phyloP scores from a whole-genome alignment of 2,888 invertebrate genomes.

The Cephus nigrinus region DNA sequence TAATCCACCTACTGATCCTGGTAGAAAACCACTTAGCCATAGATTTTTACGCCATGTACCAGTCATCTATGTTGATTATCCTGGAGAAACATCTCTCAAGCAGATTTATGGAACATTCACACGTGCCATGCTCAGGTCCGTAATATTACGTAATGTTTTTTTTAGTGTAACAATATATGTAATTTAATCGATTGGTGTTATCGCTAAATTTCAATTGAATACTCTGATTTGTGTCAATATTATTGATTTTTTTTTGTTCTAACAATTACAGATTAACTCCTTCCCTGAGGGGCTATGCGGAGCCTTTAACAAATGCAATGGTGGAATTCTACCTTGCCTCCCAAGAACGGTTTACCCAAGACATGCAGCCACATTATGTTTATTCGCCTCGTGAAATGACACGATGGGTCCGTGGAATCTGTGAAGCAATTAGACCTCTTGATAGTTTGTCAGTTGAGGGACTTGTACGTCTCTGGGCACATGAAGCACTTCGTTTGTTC shows the following conservation, averaged over 20 bases:
- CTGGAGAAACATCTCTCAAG: slow-evolving; percentile 96
- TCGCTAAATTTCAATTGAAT: background rate
- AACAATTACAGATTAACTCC: slow-evolving; percentile 79
- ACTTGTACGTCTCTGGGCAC: slow-evolving; percentile 98
- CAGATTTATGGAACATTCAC: slow-evolving; percentile 99
- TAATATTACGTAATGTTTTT: background rate
- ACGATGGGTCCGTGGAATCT: slow-evolving; percentile 98
- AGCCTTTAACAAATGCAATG: slow-evolving; percentile 98
- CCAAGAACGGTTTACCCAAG: slow-evolving; percentile 98
- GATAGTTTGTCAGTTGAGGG: slow-evolving; percentile 94
- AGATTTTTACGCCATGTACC: slow-evolving; percentile 94
- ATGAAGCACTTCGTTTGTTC: slow-evolving; percentile 97
- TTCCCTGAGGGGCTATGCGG: slow-evolving; percentile 90
- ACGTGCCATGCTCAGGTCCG: slow-evolving; percentile 87
- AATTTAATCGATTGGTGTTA: background rate
- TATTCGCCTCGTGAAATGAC: slow-evolving; percentile 99
- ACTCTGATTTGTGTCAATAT: background rate
- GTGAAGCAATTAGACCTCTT: slow-evolving; percentile 96
- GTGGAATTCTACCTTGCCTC: slow-evolving; percentile 97
- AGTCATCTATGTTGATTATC: slow-evolving; percentile 99
- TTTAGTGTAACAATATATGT: slow-evolving; percentile 3
- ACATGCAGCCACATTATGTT: slow-evolving; percentile 99
- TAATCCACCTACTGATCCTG: slow-evolving; percentile 99
- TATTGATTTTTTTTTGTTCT: background rate
- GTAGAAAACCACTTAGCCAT: slow-evolving; percentile 94